Evolutionary conservation across 1,140 invertebrate species (phyloP).

Genomic region (Leptestheria dahalacensis): DNA sequence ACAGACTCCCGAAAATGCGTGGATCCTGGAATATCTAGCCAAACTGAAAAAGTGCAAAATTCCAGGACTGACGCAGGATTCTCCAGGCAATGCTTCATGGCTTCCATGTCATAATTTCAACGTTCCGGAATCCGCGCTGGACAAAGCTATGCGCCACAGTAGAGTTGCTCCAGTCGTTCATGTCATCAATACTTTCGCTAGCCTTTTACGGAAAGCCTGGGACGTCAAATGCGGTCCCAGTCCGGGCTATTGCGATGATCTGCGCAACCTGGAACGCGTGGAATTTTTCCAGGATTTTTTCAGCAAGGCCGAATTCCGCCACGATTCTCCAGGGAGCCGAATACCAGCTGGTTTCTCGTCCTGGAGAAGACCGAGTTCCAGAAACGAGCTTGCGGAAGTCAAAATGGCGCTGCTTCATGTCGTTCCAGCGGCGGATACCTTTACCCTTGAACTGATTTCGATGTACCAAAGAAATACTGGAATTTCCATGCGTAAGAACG

Average conservation of each 20-base stretch:
- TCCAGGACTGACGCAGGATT: constrained; percentile 9
- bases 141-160: constrained; percentile 24
- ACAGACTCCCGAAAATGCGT: constrained; percentile 18
- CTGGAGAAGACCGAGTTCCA: constrained; percentile 4
- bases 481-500: not conserved
- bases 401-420: constrained; percentile 13
- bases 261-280: constrained; percentile 23
- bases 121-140: constrained; percentile 21
- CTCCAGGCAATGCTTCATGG: constrained; percentile 20
- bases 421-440: not conserved
- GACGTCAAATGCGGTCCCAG: constrained; percentile 23
- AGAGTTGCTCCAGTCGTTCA: constrained; percentile 30
- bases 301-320: constrained; percentile 20
- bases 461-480: not conserved
- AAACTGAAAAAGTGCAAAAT: constrained; percentile 18
- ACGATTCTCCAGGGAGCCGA: constrained; percentile 19
- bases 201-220: constrained; percentile 29
- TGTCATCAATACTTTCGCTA: constrained; percentile 29
- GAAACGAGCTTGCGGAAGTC: constrained; percentile 15
- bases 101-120: constrained; percentile 26
- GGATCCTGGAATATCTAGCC: constrained; percentile 19
- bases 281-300: constrained; percentile 29
- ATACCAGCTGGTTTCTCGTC: constrained; percentile 19
- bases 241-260: constrained; percentile 25
- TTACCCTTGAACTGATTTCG: not conserved